Evolutionary conservation across 2,797 vertebrate genomes (phyloP), one percentile per base, ranked within the genome.

Genomic region (Enteromius anoplus): DNA sequence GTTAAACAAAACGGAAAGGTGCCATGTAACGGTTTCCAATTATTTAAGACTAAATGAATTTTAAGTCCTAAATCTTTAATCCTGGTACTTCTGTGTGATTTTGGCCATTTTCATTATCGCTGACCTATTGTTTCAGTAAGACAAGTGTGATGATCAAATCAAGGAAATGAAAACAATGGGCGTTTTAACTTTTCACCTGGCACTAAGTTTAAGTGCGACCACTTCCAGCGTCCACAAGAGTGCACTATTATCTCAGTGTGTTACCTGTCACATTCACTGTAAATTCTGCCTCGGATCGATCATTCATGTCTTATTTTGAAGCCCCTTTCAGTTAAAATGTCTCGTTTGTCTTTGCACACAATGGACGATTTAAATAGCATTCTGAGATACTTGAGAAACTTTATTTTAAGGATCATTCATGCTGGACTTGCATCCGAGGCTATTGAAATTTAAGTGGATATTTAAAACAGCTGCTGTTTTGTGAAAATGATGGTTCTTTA

Each of bases 161-260:
- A 49, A 68, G 14, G 2, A 68, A 53, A 68, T 68, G 1, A 76
- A 76, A 42, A 32, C 5, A 14, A 37, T 23, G 7, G 23, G 37
- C 58, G 51, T 12, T 45, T 45, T 45, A 10, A 77, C 3, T 10
- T 62, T 29, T 68, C 4, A 4, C 34, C 19, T 60, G 34, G n/a
- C 40, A 42, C 8, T 17, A 11, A 60, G 69, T 53, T 40, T 53
- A 37, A 26, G 32, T 73, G 70, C 21, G 8, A 81, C 45, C 62
- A 32, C 81, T 42, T 19, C 2, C 26, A 55, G 40, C 37, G 4
- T 55, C 81, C 81, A 82, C 62, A 58, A 82, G 81, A 82, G 71
- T 29, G 81, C 81, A 68, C 47, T 82, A 23, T 76, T 42, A 55
- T 55, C 23, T 82, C 70, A 76, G 34, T 75, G 60, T 53, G 60